These are phyloP conservation scores for human DNA, from an alignment of 2,113 vertebrate genomes.

Conservation along the genomic window DNA sequence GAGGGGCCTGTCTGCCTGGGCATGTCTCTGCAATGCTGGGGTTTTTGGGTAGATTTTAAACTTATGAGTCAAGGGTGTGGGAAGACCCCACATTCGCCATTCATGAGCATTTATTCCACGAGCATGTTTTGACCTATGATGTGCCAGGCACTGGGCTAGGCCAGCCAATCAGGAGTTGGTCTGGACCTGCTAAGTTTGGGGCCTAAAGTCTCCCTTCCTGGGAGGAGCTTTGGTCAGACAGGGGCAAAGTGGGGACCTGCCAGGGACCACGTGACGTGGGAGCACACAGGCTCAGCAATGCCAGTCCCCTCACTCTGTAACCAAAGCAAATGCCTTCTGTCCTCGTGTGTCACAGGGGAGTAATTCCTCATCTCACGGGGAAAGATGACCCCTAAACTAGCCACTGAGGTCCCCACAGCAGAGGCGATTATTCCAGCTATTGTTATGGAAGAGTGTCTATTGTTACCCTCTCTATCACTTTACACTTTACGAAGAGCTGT, in stretches of 20 bases:
- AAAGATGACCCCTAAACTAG: neutral
- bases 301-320: neutral
- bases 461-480: too few species aligned
- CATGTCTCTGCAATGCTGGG: neutral
- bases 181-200: neutral
- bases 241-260: neutral
- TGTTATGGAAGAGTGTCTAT: neutral
- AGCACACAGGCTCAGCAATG: rapidly evolving
- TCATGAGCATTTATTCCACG: neutral
- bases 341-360: neutral
- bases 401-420: neutral
- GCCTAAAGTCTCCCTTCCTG: neutral
- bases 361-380: neutral
- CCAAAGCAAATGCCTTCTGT: neutral
- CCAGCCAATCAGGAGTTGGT: neutral
- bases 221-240: neutral
- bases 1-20: neutral
- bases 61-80: slow-evolving; percentile 34
- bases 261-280: rapidly evolving
- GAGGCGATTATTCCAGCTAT: neutral
- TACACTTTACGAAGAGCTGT: neutral
- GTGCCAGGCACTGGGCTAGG: neutral
- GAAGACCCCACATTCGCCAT: neutral
- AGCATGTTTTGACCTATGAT: neutral
- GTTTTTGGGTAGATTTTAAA: slow-evolving; percentile 23